Percentiles rank a stretch among this genome's conserved stretches.
phyloP scores from a whole-genome alignment of 2,113 vertebrate species.

The Seriola quinqueradiata region DNA sequence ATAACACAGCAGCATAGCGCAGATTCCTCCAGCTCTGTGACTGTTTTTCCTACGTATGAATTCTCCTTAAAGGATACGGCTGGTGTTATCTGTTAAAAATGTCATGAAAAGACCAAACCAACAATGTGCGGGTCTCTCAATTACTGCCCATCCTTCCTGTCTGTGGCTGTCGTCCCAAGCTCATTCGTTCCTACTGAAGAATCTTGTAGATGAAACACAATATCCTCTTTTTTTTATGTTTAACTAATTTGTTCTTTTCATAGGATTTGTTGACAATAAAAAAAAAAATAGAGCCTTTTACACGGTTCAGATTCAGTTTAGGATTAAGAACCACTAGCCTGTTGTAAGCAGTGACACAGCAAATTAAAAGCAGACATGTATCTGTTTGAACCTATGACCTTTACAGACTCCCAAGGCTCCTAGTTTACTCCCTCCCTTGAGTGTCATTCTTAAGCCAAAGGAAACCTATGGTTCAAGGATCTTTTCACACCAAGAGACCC shows the following conservation, averaged over 20 bases:
- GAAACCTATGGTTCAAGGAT: slow-evolving; percentile 14
- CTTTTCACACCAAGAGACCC: background rate
- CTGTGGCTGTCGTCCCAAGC: background rate
- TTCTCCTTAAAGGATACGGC: too few species aligned
- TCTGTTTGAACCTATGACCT: slow-evolving; percentile 1
- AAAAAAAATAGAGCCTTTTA: background rate
- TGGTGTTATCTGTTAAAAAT: too few species aligned
- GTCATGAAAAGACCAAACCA: background rate
- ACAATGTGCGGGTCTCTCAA: background rate
- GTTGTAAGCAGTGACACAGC: background rate
- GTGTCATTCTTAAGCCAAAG: slow-evolving; percentile 2
- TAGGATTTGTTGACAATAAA: background rate
- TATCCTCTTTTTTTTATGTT: background rate
- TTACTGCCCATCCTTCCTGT: too few species aligned
- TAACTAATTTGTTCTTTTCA: background rate
- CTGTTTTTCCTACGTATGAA: background rate
- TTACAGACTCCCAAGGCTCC: background rate
- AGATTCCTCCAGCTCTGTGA: background rate
- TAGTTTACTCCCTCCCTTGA: slow-evolving; percentile 12
- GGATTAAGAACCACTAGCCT: background rate
- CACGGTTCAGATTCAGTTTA: background rate
- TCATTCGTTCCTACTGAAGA: background rate
- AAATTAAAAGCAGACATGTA: background rate
- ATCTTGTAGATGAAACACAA: background rate
- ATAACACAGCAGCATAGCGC: background rate